Percentiles rank a stretch among this genome's conserved stretches.
Evolutionary conservation across 2,888 invertebrate genomes (phyloP).

Genomic region (Apodemia hepburni): DNA sequence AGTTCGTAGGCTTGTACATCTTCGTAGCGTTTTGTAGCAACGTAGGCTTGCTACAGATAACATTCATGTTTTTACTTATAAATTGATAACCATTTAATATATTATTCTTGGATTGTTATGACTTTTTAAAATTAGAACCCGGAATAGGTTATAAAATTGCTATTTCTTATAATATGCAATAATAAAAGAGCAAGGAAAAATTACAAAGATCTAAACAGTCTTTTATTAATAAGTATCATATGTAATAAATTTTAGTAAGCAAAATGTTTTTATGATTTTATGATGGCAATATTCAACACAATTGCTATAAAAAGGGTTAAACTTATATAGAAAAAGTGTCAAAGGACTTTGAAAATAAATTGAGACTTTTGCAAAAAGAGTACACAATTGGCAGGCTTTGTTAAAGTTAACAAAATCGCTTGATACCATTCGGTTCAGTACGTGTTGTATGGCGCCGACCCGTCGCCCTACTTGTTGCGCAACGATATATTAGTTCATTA

Average conservation of each 20-base stretch:
- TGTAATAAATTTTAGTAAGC: neutral
- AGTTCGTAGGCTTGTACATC: neutral
- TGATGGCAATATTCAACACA: neutral
- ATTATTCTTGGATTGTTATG: neutral
- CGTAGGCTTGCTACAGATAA: constrained; percentile 30
- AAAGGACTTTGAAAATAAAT: constrained; percentile 21
- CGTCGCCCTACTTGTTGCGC: constrained; percentile 71
- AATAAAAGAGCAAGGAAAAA: no score
- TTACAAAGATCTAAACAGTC: no score
- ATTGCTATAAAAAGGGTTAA: neutral
- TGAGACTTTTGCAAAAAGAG: constrained; percentile 20
- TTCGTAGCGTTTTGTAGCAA: constrained; percentile 42
- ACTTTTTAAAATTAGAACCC: neutral
- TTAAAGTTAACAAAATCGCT: constrained; percentile 26
- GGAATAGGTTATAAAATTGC: neutral
- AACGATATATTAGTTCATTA: constrained; percentile 43
- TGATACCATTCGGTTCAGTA: constrained; percentile 23
- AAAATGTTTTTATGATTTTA: neutral
- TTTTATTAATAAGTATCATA: no score
- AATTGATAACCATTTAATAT: neutral
- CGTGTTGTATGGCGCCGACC: constrained; percentile 46
- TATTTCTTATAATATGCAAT: neutral
- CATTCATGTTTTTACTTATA: neutral
- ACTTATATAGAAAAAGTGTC: constrained; percentile 5
- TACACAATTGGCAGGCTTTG: constrained; percentile 25